Evolutionary conservation across 2,888 invertebrate species (phyloP), one percentile per base, ranked within the genome.

Genomic region (Chorisops tibialis): DNA sequence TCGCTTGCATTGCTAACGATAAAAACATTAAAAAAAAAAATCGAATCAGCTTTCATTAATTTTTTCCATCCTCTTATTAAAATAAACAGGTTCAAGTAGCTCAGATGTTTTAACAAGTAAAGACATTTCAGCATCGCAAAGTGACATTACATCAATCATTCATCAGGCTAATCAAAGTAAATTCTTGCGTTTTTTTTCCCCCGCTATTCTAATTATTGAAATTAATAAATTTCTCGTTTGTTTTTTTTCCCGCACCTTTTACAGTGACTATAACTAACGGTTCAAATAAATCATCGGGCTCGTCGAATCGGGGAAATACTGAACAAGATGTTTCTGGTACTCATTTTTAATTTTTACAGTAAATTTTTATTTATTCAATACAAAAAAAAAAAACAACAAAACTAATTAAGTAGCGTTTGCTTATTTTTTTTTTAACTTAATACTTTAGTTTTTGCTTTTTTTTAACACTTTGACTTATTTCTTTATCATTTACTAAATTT

Each of bases 51-150:
- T 19, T 18, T 12, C 19, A 14, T 30, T 38, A 21, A 35, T 22
- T 38, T 38, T 59, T 45, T 24, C 12, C 41, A 59, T 59, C 39
- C 21, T 45, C 12, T 2, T n/a, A 16, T 21, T 11, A 38, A 35
- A n/a, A 16, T 11, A 11, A 1, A 48, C 54, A 67, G 78, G 78
- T 35, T 78, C 79, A 62, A 77, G 78, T 68, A 77, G 78, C 65
- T 78, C 78, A 48, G 78, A 79, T 70, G 78, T 78, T 49, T 71
- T 79, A 62, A 78, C 78, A 66, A 78, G 76, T 69, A 79, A 79
- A 73, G 78, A 79, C 69, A 79, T 78, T 69, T 77, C 78, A 56
- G 78, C 79, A 66, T 78, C 78, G 67, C 77, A 79, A 70, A 77
- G 78, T 71, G 78, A 79, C 69, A 76, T 78, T 63, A 78, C 78